These are phyloP conservation scores for Etia nguti DNA, from an alignment of 2,113 vertebrate species.

Conservation along the genomic window DNA sequence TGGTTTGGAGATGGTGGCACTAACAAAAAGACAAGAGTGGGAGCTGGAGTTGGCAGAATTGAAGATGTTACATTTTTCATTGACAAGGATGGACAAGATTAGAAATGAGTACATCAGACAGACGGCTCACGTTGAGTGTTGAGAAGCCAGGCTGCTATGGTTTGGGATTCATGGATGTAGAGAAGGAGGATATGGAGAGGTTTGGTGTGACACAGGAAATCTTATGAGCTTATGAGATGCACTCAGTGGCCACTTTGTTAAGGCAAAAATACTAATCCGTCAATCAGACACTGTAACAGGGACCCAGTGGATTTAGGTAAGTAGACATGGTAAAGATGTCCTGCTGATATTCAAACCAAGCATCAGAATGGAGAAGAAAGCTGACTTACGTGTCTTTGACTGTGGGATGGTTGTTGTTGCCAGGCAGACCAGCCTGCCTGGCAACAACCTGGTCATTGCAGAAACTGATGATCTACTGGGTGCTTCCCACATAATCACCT, in stretches of 20 bases:
- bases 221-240: not conserved
- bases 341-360: not conserved
- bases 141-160: too few relatives aligned
- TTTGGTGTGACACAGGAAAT: not conserved
- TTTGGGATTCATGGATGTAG: not conserved
- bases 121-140: too few relatives aligned
- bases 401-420: not conserved
- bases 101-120: not conserved
- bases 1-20: not conserved
- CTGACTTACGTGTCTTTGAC: not conserved
- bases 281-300: not conserved
- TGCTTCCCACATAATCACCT: not conserved
- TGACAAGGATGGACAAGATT: not conserved
- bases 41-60: not conserved
- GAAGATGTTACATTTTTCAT: not conserved
- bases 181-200: not conserved
- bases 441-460: not conserved
- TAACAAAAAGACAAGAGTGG: not conserved
- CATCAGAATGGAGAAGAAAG: not conserved
- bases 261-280: not conserved
- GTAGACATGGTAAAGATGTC: accelerated
- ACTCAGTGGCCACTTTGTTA: not conserved
- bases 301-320: not conserved
- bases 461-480: accelerated
- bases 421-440: not conserved